These are phyloP conservation scores for Strongylocentrotus purpuratus DNA, from an alignment of 35 echinoderm and acorn worm species.

Conservation along the genomic window DNA sequence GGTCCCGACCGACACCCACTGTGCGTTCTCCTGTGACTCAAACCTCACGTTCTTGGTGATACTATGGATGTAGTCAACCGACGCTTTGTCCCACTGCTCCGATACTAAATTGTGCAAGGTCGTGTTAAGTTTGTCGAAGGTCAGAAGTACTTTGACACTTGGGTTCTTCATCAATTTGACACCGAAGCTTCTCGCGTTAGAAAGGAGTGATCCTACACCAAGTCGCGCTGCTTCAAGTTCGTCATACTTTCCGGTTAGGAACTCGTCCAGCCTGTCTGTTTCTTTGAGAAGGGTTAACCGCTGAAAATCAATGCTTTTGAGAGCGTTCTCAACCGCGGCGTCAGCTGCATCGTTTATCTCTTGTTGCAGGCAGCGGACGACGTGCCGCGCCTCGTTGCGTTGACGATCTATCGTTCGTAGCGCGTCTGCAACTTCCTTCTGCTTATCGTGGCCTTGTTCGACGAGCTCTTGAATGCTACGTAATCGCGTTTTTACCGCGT, in stretches of 20 bases:
- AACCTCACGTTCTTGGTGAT: conserved; percentile 40
- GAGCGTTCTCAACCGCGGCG: conserved; percentile 20
- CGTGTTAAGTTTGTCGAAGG: conserved; percentile 35
- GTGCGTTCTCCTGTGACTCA: conserved; percentile 26
- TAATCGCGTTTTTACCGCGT: conserved; percentile 8
- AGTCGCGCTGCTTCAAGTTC: conserved; percentile 27
- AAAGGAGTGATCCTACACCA: conserved; percentile 11
- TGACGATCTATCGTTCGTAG: conserved; percentile 35
- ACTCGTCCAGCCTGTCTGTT: conserved; percentile 25
- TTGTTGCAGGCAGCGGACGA: neutral
- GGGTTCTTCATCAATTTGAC: conserved; percentile 12
- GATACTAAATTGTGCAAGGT: conserved; percentile 27
- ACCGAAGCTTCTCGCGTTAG: conserved; percentile 34
- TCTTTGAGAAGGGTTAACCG: conserved; percentile 21
- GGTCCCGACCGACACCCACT: conserved; percentile 35
- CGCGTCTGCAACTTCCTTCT: conserved; percentile 32
- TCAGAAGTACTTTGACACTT: conserved; percentile 18
- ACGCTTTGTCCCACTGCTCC: conserved; percentile 23
- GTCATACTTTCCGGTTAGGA: conserved; percentile 13
- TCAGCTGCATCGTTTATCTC: conserved; percentile 44
- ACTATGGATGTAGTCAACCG: neutral
- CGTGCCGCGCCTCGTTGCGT: conserved; percentile 22
- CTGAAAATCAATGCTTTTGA: conserved; percentile 42
- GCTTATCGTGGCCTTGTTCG: conserved; percentile 13
- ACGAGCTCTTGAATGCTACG: conserved; percentile 38